phyloP scores from a whole-genome alignment of 2,113 vertebrate genomes.

The Phoxinus phoxinus region DNA sequence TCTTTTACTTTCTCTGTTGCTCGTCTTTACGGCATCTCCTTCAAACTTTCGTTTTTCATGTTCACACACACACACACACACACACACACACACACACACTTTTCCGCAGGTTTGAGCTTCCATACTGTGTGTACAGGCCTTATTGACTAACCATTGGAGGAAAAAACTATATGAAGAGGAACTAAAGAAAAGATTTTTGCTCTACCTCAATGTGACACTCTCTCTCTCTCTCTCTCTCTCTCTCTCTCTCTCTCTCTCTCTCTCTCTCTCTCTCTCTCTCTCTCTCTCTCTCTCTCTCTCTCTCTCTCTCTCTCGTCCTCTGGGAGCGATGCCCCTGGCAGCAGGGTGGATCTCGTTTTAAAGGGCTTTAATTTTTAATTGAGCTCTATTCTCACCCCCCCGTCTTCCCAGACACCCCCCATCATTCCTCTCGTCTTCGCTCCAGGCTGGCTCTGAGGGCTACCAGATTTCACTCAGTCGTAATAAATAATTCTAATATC shows the following conservation, averaged over 20 bases:
- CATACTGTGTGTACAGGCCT: not conserved
- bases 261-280: not conserved
- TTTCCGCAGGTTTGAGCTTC: not conserved
- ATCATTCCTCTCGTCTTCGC: slow-evolving; percentile 48
- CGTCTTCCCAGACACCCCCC: slow-evolving; percentile 36
- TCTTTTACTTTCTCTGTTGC: not conserved
- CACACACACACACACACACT: not conserved
- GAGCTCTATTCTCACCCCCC: slow-evolving; percentile 51
- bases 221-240: too few relatives aligned
- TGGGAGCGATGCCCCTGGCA: slow-evolving; percentile 54
- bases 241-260: not conserved
- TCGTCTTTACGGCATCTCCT: not conserved
- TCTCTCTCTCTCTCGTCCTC: slow-evolving; percentile 1
- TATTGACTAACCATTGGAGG: not conserved
- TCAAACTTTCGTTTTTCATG: not conserved
- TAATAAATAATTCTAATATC: slow-evolving; percentile 62
- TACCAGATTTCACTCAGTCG: slow-evolving; percentile 54
- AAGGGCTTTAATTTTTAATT: slow-evolving; percentile 78
- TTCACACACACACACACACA: not conserved
- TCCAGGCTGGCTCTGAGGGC: slow-evolving; percentile 56
- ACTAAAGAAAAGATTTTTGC: not conserved
- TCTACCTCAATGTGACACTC: not conserved
- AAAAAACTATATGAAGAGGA: slow-evolving; percentile 6
- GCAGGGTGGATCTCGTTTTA: slow-evolving; percentile 69
- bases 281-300: slow-evolving; percentile 2